Evolutionary conservation across 2,888 invertebrate species (phyloP).

Genomic region (Craniophora ligustri): DNA sequence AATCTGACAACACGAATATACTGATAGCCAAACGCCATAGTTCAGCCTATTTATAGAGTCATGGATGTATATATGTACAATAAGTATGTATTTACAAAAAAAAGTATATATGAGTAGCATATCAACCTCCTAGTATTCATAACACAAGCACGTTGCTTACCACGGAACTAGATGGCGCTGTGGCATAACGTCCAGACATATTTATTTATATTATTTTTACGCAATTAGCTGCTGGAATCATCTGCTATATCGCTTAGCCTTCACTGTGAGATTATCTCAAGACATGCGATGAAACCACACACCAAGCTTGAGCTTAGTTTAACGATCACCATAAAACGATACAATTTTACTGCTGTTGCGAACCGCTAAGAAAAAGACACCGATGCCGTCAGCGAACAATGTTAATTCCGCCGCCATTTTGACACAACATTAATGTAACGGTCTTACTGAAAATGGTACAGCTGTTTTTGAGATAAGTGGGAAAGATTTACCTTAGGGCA

Average conservation of each 20-base stretch:
- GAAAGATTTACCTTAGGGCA: slow-evolving; percentile 21
- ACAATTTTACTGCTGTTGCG: slow-evolving; percentile 71
- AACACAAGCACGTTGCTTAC: too few relatives aligned
- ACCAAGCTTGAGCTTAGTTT: slow-evolving; percentile 73
- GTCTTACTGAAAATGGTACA: slow-evolving; percentile 21
- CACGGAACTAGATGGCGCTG: too few relatives aligned
- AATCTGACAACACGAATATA: too few relatives aligned
- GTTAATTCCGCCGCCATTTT: slow-evolving; percentile 36
- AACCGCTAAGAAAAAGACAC: slow-evolving; percentile 52
- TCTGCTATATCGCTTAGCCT: slow-evolving; percentile 26
- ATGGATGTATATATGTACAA: too few relatives aligned
- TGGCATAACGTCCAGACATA: too few relatives aligned
- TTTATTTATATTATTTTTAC: too few relatives aligned
- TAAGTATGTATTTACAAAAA: too few relatives aligned
- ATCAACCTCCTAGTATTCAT: too few relatives aligned
- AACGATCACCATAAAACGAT: slow-evolving; percentile 78
- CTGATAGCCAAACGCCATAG: too few relatives aligned
- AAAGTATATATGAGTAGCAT: too few relatives aligned
- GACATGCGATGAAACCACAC: slow-evolving; percentile 67
- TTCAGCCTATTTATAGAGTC: too few relatives aligned
- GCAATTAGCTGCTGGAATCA: too few relatives aligned
- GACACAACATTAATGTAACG: slow-evolving; percentile 30
- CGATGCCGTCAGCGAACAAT: slow-evolving; percentile 39
- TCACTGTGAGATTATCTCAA: slow-evolving; percentile 19
- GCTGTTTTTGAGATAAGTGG: slow-evolving; percentile 35